Base-by-base conservation (phyloP, 2,797 vertebrate genomes). In the Trematomus bernacchii region DNA sequence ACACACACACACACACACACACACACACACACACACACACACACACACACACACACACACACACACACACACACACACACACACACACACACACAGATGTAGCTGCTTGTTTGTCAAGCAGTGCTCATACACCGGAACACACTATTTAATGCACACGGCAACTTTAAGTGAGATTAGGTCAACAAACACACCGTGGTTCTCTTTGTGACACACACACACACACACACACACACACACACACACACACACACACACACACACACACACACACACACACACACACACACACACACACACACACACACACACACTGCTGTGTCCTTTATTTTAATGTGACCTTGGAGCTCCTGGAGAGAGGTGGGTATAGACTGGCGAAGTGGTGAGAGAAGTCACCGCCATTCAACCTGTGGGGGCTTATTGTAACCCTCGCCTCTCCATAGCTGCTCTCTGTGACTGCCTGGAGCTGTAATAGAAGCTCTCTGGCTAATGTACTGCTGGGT, bases 241-340 rank as follows among this genome's bases (percentile, higher is more conserved):
- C n/a, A n/a, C n/a, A n/a, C n/a, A n/a, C n/a, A n/a, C n/a, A n/a
- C n/a, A n/a, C n/a, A n/a, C n/a, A n/a, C n/a, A n/a, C n/a, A n/a
- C n/a, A n/a, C n/a, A n/a, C n/a, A n/a, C n/a, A n/a, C n/a, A n/a
- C n/a, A n/a, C n/a, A n/a, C n/a, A n/a, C n/a, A n/a, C n/a, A n/a
- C n/a, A n/a, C n/a, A n/a, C n/a, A n/a, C n/a, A n/a, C n/a, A n/a
- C n/a, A n/a, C n/a, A n/a, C n/a, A n/a, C n/a, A n/a, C n/a, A n/a
- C n/a, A n/a, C n/a, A n/a, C n/a, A n/a, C n/a, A n/a, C n/a, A n/a
- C 66, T 66, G 75, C 79, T 27, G 68, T 77, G 92, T 87, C 89
- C 89, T 93, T 85, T 66, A 79, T 84, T 89, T 87, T 86, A 69
- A 76, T 66, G 71, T 91, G 90, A 93, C 92, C 91, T 93, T 92